A percentile compares a stretch with the other conserved stretches of the same genome.
Conservation (phyloP, 35 echinoderm and acorn worm genomes). For the Ptychodera flava region DNA sequence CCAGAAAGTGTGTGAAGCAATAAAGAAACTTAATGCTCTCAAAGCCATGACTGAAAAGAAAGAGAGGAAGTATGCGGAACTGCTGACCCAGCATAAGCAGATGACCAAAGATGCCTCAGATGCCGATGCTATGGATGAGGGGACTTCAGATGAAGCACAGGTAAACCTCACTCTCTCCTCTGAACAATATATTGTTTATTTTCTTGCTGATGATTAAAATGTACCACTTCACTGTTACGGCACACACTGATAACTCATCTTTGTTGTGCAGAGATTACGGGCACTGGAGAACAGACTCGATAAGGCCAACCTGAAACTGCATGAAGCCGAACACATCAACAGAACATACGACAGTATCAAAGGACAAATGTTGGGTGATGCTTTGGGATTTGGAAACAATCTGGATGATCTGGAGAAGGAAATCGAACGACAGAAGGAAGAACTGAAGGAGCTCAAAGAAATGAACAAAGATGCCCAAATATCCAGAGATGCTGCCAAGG, state of each 20-base stretch:
- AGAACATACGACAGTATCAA: slow-evolving; percentile 79
- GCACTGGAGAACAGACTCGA: slow-evolving; percentile 91
- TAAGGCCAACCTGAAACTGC: slow-evolving; percentile 81
- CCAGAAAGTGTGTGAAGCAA: slow-evolving; percentile 96
- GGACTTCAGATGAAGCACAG: slow-evolving; percentile 94
- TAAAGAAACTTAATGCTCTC: slow-evolving; percentile 69
- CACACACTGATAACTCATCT: too few relatives aligned
- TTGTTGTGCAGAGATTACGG: slow-evolving; percentile 45
- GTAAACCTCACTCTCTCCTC: slow-evolving; percentile 24
- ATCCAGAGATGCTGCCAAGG: slow-evolving; percentile 89
- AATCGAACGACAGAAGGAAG: slow-evolving; percentile 78
- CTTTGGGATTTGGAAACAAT: slow-evolving; percentile 96
- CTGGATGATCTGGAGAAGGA: slow-evolving; percentile 68
- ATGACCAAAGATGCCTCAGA: slow-evolving; percentile 97
- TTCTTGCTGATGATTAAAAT: too few relatives aligned
- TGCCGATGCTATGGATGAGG: slow-evolving; percentile 72
- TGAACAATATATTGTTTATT: too few relatives aligned
- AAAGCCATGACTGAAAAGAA: slow-evolving; percentile 69
- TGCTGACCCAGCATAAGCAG: slow-evolving; percentile 68
- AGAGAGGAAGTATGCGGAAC: slow-evolving; percentile 58
- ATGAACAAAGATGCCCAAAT: slow-evolving; percentile 97
- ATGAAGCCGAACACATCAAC: slow-evolving; percentile 98
- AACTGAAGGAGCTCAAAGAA: slow-evolving; percentile 73
- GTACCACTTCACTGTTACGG: too few relatives aligned
- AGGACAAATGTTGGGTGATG: slow-evolving; percentile 95